Conservation (phyloP, 2,797 vertebrate genomes). For the Psittacula derbiana region DNA sequence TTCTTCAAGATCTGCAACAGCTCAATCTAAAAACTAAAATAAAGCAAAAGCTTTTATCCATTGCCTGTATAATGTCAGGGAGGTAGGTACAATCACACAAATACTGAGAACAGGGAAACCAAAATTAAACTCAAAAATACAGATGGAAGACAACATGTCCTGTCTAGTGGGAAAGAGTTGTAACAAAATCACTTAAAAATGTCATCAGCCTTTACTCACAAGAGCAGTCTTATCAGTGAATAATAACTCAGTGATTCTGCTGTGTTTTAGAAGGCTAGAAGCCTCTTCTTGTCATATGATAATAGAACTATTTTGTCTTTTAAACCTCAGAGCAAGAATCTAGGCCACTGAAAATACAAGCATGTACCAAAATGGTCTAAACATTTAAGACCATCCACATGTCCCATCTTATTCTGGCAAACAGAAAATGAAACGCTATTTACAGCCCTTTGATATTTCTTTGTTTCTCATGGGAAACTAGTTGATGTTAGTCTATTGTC, state of each 20-base stretch:
- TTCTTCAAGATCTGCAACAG: background rate
- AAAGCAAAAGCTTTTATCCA: background rate
- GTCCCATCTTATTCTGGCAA: conserved; percentile 41
- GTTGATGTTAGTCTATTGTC: background rate
- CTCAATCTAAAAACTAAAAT: background rate
- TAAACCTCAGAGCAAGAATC: background rate
- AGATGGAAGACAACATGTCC: background rate
- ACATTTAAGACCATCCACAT: background rate
- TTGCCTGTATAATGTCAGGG: background rate
- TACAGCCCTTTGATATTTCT: conserved; percentile 21
- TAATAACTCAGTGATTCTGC: background rate
- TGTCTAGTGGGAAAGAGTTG: background rate
- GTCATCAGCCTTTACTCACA: background rate
- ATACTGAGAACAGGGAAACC: background rate
- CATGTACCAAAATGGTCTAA: background rate
- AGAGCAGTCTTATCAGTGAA: background rate
- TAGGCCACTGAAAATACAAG: background rate
- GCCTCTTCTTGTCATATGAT: background rate
- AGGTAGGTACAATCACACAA: background rate
- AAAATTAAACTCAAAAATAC: background rate
- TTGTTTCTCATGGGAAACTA: conserved; percentile 63
- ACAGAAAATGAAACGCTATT: conserved; percentile 28
- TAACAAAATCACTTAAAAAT: background rate
- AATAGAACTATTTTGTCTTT: background rate
- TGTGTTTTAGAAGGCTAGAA: background rate